Evolutionary conservation across 2,888 invertebrate genomes (phyloP).

Genomic region (Chalcosyrphus nemorum): DNA sequence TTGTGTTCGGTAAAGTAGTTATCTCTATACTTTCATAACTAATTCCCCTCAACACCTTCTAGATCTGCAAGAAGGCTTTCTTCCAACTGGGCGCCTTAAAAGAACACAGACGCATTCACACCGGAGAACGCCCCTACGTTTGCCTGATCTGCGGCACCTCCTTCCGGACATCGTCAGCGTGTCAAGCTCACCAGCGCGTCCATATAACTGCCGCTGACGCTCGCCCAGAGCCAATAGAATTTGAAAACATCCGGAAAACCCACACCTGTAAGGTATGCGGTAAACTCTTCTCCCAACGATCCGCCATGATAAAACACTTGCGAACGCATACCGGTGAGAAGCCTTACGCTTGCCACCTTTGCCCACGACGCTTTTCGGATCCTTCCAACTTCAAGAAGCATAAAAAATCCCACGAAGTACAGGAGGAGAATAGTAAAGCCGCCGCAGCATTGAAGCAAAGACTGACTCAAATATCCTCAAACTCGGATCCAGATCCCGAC

Average conservation of each 20-base stretch:
- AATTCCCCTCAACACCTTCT: constrained; percentile 81
- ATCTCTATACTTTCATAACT: constrained; percentile 21
- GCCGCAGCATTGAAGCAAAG: constrained; percentile 37
- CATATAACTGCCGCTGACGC: constrained; percentile 37
- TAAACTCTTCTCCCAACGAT: constrained; percentile 62
- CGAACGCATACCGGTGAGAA: constrained; percentile 81
- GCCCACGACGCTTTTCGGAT: constrained; percentile 86
- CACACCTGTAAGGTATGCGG: constrained; percentile 72
- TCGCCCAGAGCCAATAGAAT: constrained; percentile 42
- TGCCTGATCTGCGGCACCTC: constrained; percentile 49
- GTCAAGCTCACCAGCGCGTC: constrained; percentile 33
- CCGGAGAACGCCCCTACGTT: constrained; percentile 83
- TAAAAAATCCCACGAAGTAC: constrained; percentile 42
- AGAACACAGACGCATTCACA: constrained; percentile 90
- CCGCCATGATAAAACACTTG: constrained; percentile 72
- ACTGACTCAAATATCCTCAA: constrained; percentile 41
- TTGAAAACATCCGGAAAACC: constrained; percentile 50
- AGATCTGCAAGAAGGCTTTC: constrained; percentile 88
- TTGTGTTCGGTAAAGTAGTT: constrained; percentile 85
- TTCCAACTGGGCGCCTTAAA: constrained; percentile 90
- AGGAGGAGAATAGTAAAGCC: not conserved
- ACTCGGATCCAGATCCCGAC: constrained; percentile 74
- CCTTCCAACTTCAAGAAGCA: constrained; percentile 76
- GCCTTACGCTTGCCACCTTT: constrained; percentile 87
- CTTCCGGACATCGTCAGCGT: constrained; percentile 58